Percentiles rank a stretch among this genome's conserved stretches.
Evolutionary conservation across 2,797 vertebrate genomes (phyloP).

Genomic region (Sebastes oblongus): DNA sequence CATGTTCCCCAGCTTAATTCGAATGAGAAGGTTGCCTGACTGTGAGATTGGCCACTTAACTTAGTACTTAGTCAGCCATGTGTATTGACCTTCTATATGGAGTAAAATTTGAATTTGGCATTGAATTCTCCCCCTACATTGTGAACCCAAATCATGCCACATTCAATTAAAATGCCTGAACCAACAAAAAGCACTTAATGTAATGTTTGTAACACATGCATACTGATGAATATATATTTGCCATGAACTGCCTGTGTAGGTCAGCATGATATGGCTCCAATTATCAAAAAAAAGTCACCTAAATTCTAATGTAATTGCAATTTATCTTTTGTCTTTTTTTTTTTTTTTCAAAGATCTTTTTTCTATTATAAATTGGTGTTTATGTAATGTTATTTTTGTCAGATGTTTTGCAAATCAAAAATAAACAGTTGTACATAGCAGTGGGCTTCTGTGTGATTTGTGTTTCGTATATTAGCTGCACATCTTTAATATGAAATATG

Average conservation of each 20-base stretch:
- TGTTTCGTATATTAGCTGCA: neutral
- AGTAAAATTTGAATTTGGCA: constrained; percentile 56
- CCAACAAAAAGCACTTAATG: constrained; percentile 77
- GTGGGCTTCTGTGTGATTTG: constrained; percentile 24
- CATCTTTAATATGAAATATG: neutral
- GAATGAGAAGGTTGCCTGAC: constrained; percentile 23
- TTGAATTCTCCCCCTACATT: constrained; percentile 58
- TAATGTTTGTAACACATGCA: constrained; percentile 71
- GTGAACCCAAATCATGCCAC: constrained; percentile 65
- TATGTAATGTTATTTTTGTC: constrained; percentile 81
- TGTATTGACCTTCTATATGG: constrained; percentile 29
- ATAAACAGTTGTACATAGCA: constrained; percentile 83
- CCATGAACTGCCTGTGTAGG: constrained; percentile 70
- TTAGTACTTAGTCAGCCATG: constrained; percentile 31
- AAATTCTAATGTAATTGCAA: constrained; percentile 79
- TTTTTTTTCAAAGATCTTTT: constrained; percentile 72
- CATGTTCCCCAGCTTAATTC: constrained; percentile 45
- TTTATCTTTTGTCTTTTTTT: constrained; percentile 68
- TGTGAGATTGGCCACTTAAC: constrained; percentile 44
- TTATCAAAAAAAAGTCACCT: constrained; percentile 69
- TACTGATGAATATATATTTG: constrained; percentile 69
- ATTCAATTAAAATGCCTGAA: constrained; percentile 68
- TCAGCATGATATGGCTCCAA: constrained; percentile 69
- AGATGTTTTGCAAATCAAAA: constrained; percentile 84
- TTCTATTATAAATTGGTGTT: constrained; percentile 81